Base-by-base conservation (phyloP, 2,888 invertebrate genomes). In the Uloborus plumipes region DNA sequence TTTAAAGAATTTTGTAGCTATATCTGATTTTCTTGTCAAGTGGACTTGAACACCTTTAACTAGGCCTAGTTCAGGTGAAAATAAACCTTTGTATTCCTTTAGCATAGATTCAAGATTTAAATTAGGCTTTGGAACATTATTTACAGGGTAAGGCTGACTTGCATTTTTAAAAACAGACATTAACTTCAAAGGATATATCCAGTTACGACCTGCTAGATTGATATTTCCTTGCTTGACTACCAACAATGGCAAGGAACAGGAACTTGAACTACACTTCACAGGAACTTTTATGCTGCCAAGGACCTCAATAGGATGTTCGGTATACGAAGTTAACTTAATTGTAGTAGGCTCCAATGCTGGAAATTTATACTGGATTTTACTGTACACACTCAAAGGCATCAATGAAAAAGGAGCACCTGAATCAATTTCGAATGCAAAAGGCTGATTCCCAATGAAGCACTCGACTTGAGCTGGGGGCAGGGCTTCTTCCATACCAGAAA, bases 1-100 rank as follows among this genome's bases (percentile, higher is more conserved):
- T 22, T 73, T 64, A 50, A 9, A 73, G 50, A 51, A 73, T 51
- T 18, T 73, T 20, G 73, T 50, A 18, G 14, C 7, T 3, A 53
- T 39, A 39, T 7, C 14, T 39, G 22, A 11, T 1, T 49, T 62
- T 16, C 26, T 62, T 18, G 55, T 73, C 31, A 73, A 15, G 16
- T 73, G 62, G 13, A 73, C 73, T 51, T 73, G 47, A 15, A 61
- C 61, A 16, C 26, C 26, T 7, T 61, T 61, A 3, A 18, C 26
- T 61, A 20, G 15, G 15, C 61, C 61, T 50, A 73, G 7, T 51
- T 50, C 20, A 18, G 61, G 61, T 18, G 61, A 61, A 26, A 61
- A 61, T 22, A 26, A 26, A 26, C 26, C 4, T 16, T 22, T 71
- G 14, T 61, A 20, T 14, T 59, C 22, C 2, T 71, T 22, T 31